Evolutionary conservation across 2,888 invertebrate genomes (phyloP), one percentile per base, ranked within the genome.

Genomic region (Tuta absoluta): DNA sequence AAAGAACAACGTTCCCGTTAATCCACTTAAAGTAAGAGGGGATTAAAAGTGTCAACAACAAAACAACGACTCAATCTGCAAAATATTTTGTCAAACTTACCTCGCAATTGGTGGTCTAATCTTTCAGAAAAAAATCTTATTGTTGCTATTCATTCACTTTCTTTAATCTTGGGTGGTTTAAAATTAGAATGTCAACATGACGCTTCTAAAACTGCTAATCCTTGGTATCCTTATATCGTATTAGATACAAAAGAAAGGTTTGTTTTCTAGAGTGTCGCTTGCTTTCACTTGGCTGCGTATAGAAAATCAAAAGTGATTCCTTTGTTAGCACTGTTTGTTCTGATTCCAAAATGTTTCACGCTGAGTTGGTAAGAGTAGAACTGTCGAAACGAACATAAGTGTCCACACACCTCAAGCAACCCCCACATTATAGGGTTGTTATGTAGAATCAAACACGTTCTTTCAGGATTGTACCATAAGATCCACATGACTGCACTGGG

Each of bases 61-160:
- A 85, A 82, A 72, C 33, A 61, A 49, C 51, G n/a, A 33, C 24
- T n/a, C 12, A 75, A 76, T 77, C 75, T 70, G 73, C 81, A 80
- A 84, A 90, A 91, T 91, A 90, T 91, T 91, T 89, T 88, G 91
- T 79, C 84, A 87, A 90, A 82, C 84, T 80, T 75, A 65, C 80
- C 82, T 82, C 87, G 84, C 86, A 81, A 85, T 73, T 85, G 89
- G 88, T 87, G 90, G 91, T 89, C 87, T 85, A 75, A 85, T 81
- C 78, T 64, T n/a, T 66, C 61, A 67, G 67, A 3, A 33, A 33
- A 33, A 33, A 3, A 7, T 33, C 69, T 68, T 69, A 70, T 81
- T 81, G 79, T 78, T 73, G 66, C 68, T 71, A 73, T 70, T 70
- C 63, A 64, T 71, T 68, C 82, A 85, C 82, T 84, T 84, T 84